Base-by-base conservation (phyloP, 2,113 vertebrate species). In the Poeciliopsis occidentalis region DNA sequence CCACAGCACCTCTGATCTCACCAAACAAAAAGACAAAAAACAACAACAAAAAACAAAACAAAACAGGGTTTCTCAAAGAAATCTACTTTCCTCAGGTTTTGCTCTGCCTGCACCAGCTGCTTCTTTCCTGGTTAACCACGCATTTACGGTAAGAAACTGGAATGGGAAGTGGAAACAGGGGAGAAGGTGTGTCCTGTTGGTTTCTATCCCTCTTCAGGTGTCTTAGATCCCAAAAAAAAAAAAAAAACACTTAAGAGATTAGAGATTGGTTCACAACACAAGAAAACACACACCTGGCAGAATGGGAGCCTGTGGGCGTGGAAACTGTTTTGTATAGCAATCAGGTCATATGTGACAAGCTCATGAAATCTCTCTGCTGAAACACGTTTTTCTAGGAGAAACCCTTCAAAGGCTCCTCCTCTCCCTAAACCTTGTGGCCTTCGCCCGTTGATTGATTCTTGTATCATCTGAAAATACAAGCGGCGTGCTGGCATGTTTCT, bases 91-190 rank as follows among this genome's bases (percentile, higher is more conserved):
- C 81, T 82, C 67, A 67, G 71, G 72, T 82, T 84, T 82, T 86
- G 76, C 87, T 86, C 82, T 61, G 82, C 84, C 75, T 81, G 79
- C 81, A 85, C 84, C 86, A 80, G 84, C 82, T 92, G 86, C 86
- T 82, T 92, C 22, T 44, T 90, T 92, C 92, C 86, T 90, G 89
- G 92, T 93, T 93, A 93, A 92, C 93, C 92, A 68, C 92, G 93
- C 89, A 85, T 93, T 92, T 93, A 91, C 76, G 63, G 89, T 90
- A 93, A 93, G 88, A 88, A 85, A 72, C 73, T 82, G 80, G 81
- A 90, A 80, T 86, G 62, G 83, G 83, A 63, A 84, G 84, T 79
- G 69, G 72, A 79, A 64, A 74, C 67, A 66, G 76, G 67, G 67
- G 37, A 7, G 24, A 71, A 69, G 34, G 71, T 75, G 76, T 73